A percentile compares a stretch with the other conserved stretches of the same genome.
Conservation (phyloP, 2,797 vertebrate species). For the Pteropus rufus region DNA sequence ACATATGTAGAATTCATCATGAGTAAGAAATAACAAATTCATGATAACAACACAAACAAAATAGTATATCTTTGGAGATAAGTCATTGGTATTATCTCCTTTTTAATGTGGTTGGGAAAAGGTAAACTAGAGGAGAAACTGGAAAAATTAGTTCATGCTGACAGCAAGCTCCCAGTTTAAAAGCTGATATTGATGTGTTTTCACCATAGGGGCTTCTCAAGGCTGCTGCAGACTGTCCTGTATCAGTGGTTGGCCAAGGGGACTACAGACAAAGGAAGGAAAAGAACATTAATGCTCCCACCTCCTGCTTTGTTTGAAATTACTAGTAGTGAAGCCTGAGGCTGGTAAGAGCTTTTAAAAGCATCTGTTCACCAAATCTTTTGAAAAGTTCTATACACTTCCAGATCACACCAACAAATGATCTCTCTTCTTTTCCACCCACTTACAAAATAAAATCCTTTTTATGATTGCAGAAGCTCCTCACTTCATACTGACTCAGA, state of each 20-base stretch:
- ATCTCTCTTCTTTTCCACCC: neutral
- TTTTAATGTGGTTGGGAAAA: conserved; percentile 38
- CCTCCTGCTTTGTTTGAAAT: conserved; percentile 50
- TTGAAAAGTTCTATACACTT: conserved; percentile 35
- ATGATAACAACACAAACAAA: neutral
- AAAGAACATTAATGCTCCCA: conserved; percentile 47
- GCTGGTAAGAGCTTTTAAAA: conserved; percentile 62
- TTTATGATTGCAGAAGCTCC: neutral
- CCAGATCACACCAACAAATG: neutral
- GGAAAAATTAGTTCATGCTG: conserved; percentile 59
- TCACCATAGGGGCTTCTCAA: neutral
- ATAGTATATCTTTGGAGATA: conserved; percentile 29
- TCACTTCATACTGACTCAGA: conserved; percentile 14
- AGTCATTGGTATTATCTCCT: conserved; percentile 23
- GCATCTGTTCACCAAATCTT: conserved; percentile 31
- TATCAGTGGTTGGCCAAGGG: conserved; percentile 3
- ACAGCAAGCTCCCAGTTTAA: conserved; percentile 55
- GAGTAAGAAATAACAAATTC: neutral
- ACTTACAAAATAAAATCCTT: conserved; percentile 23
- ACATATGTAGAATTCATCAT: conserved; percentile 17
- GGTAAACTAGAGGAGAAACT: conserved; percentile 9
- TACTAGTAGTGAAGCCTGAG: conserved; percentile 42
- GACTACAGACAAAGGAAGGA: conserved; percentile 50
- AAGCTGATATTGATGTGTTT: conserved; percentile 59
- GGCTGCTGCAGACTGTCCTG: conserved; percentile 17